Evolutionary conservation across 2,888 invertebrate species (phyloP), one percentile per base, ranked within the genome.

Genomic region (Andrena hattorfiana): DNA sequence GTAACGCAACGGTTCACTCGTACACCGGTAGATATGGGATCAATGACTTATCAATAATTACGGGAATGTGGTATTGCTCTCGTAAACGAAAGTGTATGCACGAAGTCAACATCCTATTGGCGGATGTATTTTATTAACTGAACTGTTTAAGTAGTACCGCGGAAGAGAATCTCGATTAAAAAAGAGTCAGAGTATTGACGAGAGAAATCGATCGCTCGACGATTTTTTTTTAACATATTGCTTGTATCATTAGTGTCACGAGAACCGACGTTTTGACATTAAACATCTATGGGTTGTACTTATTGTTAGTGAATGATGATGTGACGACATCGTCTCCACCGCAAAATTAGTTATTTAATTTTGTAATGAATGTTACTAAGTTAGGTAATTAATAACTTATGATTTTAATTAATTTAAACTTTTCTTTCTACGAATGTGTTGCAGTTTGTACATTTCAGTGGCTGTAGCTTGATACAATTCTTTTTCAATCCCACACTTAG

Each of bases 1-100:
- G 66, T 23, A 62, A 54, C 51, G 51, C 48, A n/a, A 35, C 20
- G n/a, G 10, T 64, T 69, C 10, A 54, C 63, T 54, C 28, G 23
- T 32, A 54, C 35, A n/a, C 35, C 2, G 56, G 62, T 30, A 2
- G 2, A 56, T 26, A 56, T 10, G 56, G 23, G 23, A 56, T 56
- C 56, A 20, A 51, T 51, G 20, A 51, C 20, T 51, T 51, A 56
- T 56, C 23, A 56, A 56, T 56, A 56, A 23, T 23, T 56, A 20
- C 42, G 4, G 16, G 16, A 56, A 10, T 20, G 23, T 56, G 56
- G 7, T 26, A 23, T 56, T 23, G 23, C 23, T 23, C 23, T 42
- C 42, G 42, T 13, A 42, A 42, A 42, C 42, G 42, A 42, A 42
- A 42, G 42, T 42, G 42, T 42, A 42, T 16, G 42, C 5, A 16